Evolutionary conservation across 2,888 invertebrate species (phyloP).

Genomic region (Ennomos erosarius): DNA sequence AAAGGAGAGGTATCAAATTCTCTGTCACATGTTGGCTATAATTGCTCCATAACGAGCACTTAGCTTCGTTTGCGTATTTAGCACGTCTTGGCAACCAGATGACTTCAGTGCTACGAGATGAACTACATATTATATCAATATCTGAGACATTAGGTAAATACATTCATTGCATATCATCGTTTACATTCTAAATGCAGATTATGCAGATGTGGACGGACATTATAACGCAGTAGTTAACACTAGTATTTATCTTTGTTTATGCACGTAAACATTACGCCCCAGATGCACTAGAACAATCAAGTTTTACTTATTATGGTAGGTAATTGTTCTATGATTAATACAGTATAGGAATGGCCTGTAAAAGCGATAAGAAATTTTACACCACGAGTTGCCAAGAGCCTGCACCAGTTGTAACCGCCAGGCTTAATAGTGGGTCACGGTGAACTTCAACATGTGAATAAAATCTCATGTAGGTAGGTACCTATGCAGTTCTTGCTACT

Average conservation of each 20-base stretch:
- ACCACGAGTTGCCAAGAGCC: conserved; percentile 35
- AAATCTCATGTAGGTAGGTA: conserved; percentile 29
- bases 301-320: conserved; percentile 47
- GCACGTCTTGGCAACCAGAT: conserved; percentile 42
- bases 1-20: conserved; percentile 57
- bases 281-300: conserved; percentile 26
- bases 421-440: conserved; percentile 53
- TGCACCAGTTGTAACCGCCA: conserved; percentile 46
- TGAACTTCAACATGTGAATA: conserved; percentile 44
- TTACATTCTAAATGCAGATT: background rate
- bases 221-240: conserved; percentile 6
- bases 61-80: conserved; percentile 63
- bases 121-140: background rate
- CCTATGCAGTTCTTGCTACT: conserved; percentile 18
- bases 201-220: conserved; percentile 1
- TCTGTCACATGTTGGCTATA: conserved; percentile 61
- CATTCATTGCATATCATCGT: conserved; percentile 5
- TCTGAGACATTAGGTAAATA: background rate
- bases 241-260: conserved; percentile 12
- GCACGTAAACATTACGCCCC: conserved; percentile 19
- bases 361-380: conserved; percentile 46
- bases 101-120: background rate
- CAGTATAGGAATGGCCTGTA: conserved; percentile 31
- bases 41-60: conserved; percentile 65
- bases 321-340: conserved; percentile 34